These are phyloP conservation scores for Schrankia costaestrigalis DNA, from an alignment of 2,888 invertebrate species.

Conservation along the genomic window DNA sequence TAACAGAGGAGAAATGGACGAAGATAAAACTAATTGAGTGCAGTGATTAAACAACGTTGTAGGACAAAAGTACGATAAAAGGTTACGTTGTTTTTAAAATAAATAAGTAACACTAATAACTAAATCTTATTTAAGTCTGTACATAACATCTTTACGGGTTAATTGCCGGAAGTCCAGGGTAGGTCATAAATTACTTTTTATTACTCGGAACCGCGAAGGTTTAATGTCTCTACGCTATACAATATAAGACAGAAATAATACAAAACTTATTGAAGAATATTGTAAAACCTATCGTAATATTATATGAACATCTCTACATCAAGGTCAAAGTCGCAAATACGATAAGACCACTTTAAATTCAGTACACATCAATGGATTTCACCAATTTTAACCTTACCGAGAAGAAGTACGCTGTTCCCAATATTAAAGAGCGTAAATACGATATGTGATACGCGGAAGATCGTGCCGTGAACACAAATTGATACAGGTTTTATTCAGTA, in stretches of 20 bases:
- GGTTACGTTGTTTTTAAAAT: no score
- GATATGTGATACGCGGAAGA: slow-evolving; percentile 49
- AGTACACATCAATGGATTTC: slow-evolving; percentile 35
- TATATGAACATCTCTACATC: slow-evolving; percentile 6
- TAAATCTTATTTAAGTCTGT: no score
- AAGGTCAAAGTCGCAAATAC: slow-evolving; percentile 21
- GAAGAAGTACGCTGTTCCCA: slow-evolving; percentile 53
- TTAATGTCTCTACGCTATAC: no score
- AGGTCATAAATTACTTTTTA: no score
- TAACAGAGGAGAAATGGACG: slow-evolving; percentile 2
- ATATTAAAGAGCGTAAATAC: slow-evolving; percentile 49
- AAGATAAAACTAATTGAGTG: not conserved
- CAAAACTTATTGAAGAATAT: no score
- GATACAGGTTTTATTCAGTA: slow-evolving; percentile 53
- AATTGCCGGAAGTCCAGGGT: no score
- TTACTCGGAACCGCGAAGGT: no score
- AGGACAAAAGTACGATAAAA: no score
- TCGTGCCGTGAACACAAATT: slow-evolving; percentile 66
- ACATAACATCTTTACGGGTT: no score
- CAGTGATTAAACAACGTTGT: not conserved
- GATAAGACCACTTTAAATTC: slow-evolving; percentile 39
- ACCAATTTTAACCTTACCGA: slow-evolving; percentile 50
- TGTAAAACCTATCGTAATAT: no score
- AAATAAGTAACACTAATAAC: no score
- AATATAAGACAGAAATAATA: no score